A percentile compares a stretch with the other conserved stretches of the same genome.
Conservation (phyloP, 1,140 invertebrate genomes). For the Capitella teleta region DNA sequence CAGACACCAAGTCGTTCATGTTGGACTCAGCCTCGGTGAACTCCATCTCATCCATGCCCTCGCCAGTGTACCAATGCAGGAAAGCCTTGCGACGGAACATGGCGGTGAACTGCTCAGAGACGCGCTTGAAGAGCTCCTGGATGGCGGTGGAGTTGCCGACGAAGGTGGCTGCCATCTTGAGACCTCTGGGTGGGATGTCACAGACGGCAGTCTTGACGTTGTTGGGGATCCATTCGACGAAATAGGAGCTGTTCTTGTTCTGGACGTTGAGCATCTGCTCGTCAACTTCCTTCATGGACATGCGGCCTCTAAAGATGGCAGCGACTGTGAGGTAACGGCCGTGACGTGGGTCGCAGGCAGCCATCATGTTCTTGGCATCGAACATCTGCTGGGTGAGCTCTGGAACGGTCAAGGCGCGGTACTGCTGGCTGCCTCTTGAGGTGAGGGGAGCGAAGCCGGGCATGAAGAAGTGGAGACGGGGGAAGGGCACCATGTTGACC, state of each 20-base stretch:
- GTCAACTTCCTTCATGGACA: slow-evolving; percentile 93
- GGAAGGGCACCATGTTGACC: slow-evolving; percentile 94
- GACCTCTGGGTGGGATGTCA: slow-evolving; percentile 52
- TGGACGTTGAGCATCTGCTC: slow-evolving; percentile 68
- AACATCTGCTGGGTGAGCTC: slow-evolving; percentile 34
- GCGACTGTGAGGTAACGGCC: slow-evolving; percentile 64
- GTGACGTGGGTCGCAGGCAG: slow-evolving; percentile 63
- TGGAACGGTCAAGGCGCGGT: slow-evolving; percentile 43
- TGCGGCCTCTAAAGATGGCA: slow-evolving; percentile 80
- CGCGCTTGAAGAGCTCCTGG: slow-evolving; percentile 63
- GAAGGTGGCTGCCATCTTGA: slow-evolving; percentile 60
- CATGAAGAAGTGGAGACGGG: slow-evolving; percentile 92
- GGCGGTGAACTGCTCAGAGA: slow-evolving; percentile 71
- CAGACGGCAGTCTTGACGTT: slow-evolving; percentile 46
- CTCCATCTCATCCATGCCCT: slow-evolving; percentile 54
- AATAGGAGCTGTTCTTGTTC: slow-evolving; percentile 51
- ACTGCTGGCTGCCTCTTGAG: slow-evolving; percentile 45
- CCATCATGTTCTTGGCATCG: slow-evolving; percentile 78
- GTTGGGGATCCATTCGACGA: slow-evolving; percentile 43
- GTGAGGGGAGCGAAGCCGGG: slow-evolving; percentile 65
- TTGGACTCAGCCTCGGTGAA: slow-evolving; percentile 64
- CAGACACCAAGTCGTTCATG: slow-evolving; percentile 76
- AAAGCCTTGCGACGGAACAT: slow-evolving; percentile 89
- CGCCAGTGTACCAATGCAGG: slow-evolving; percentile 75
- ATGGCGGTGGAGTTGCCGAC: slow-evolving; percentile 58